Evolutionary conservation across 1,140 invertebrate genomes (phyloP).

Genomic region (Eufriesea mexicana): DNA sequence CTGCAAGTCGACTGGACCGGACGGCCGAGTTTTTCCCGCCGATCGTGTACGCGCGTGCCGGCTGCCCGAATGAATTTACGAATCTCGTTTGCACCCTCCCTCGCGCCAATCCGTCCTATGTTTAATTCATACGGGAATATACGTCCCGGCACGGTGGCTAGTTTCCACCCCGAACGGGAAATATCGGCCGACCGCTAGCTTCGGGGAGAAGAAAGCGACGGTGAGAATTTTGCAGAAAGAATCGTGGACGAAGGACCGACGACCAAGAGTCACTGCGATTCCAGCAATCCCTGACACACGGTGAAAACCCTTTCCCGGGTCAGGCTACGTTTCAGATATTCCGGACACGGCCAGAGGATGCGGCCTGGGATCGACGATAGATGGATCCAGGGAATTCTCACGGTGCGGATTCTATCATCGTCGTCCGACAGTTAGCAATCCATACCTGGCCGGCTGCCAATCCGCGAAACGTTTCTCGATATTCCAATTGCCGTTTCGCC

Average conservation of each 20-base stretch:
- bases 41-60: slow-evolving; percentile 23
- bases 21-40: background rate
- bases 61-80: slow-evolving; percentile 57
- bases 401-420: slow-evolving; percentile 60
- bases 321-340: slow-evolving; percentile 18
- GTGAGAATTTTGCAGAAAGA: too few relatives aligned
- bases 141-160: background rate
- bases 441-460: slow-evolving; percentile 64
- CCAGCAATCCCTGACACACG: background rate
- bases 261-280: too few relatives aligned
- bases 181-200: background rate
- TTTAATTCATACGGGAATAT: slow-evolving; percentile 57
- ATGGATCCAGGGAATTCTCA: slow-evolving; percentile 53
- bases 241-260: too few relatives aligned
- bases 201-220: background rate
- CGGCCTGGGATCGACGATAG: slow-evolving; percentile 39
- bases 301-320: background rate
- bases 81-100: slow-evolving; percentile 51
- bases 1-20: background rate
- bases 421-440: slow-evolving; percentile 58
- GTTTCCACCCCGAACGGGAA: slow-evolving; percentile 27
- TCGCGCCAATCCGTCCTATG: slow-evolving; percentile 24
- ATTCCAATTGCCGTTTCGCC: slow-evolving; percentile 36
- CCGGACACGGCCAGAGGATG: slow-evolving; percentile 17
- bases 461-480: slow-evolving; percentile 59